Evolutionary conservation across 2,888 invertebrate genomes (phyloP).

Genomic region (Aspidiotus destructor): DNA sequence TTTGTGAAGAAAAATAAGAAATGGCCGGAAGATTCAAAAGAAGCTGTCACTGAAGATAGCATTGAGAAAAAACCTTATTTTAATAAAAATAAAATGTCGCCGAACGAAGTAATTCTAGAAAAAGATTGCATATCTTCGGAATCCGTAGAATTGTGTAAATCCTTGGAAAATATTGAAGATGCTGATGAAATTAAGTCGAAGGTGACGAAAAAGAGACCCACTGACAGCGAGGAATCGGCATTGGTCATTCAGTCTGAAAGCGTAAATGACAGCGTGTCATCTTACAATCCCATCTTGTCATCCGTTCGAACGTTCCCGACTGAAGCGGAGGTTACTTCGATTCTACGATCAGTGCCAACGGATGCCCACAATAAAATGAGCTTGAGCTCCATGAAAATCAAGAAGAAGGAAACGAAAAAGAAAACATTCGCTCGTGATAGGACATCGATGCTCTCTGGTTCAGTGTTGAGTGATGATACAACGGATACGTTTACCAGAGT

Average conservation of each 20-base stretch:
- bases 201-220: not conserved
- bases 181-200: conserved; percentile 16
- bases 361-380: conserved; percentile 37
- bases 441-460: conserved; percentile 44
- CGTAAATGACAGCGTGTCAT: not conserved
- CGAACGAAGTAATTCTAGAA: conserved; percentile 8
- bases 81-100: conserved; percentile 22
- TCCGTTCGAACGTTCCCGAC: conserved; percentile 37
- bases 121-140: not conserved
- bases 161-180: conserved; percentile 7
- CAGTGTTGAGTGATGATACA: conserved; percentile 16
- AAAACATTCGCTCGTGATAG: conserved; percentile 43
- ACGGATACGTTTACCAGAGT: conserved; percentile 33
- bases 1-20: conserved; percentile 64
- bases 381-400: conserved; percentile 41
- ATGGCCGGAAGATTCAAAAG: conserved; percentile 33
- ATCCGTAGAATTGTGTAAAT: not conserved
- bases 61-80: conserved; percentile 21
- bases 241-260: not conserved
- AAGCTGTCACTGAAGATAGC: conserved; percentile 8
- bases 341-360: conserved; percentile 38
- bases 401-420: conserved; percentile 52
- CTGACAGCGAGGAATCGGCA: not conserved
- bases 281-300: conserved; percentile 32
- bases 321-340: conserved; percentile 39